phyloP scores from a whole-genome alignment of 2,888 invertebrate genomes.

The Alentia gelatinosa region DNA sequence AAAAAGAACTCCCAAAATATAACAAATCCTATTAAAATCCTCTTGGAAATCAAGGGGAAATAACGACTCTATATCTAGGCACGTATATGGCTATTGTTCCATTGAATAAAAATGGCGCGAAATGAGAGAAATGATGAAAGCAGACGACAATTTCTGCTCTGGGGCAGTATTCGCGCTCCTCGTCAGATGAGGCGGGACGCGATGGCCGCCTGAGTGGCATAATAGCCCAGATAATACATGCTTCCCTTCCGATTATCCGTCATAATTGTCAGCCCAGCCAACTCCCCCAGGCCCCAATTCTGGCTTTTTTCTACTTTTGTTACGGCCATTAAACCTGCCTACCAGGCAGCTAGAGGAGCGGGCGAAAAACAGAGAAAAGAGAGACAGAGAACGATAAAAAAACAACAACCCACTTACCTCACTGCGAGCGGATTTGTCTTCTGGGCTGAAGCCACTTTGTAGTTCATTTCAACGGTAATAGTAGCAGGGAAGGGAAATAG shows the following conservation, averaged over 20 bases:
- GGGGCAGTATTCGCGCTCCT: not conserved
- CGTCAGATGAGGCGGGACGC: not conserved
- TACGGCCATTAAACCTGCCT: not conserved
- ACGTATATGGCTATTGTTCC: no score
- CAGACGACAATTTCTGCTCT: not conserved
- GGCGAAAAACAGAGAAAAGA: no score
- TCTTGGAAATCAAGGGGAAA: not conserved
- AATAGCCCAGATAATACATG: not conserved
- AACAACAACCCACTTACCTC: no score
- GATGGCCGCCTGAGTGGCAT: not conserved
- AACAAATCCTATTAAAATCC: not conserved
- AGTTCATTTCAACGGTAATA: no score
- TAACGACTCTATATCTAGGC: no score
- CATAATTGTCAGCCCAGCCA: not conserved
- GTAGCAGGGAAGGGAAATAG: no score
- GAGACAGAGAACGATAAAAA: no score
- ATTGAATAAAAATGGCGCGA: no score
- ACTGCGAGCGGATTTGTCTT: no score
- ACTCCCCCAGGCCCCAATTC: not conserved
- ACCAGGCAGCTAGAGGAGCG: no score
- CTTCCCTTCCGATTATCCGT: not conserved
- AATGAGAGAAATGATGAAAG: no score
- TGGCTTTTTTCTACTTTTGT: not conserved
- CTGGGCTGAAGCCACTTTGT: no score
- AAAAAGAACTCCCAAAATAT: not conserved